Percentiles rank a stretch among this genome's conserved stretches.
Conservation (phyloP, 2,797 vertebrate species). For the Anguilla megastoma region DNA sequence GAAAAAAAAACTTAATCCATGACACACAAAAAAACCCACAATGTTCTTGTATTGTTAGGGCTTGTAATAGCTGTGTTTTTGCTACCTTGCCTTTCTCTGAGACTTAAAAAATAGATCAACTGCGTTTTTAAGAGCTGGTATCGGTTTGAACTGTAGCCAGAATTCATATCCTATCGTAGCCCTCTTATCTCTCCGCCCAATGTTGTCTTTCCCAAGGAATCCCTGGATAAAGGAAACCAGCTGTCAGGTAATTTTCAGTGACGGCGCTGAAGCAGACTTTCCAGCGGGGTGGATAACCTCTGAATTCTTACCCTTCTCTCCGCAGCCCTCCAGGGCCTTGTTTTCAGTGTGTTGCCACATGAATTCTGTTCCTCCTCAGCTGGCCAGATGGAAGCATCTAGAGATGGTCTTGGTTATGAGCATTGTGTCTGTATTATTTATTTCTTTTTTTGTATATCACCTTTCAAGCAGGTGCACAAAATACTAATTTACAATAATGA, state of each 20-base stretch:
- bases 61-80: conserved; percentile 2
- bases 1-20: neutral
- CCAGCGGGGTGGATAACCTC: conserved; percentile 48
- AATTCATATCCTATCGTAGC: conserved; percentile 43
- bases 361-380: conserved; percentile 42
- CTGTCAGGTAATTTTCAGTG: conserved; percentile 55
- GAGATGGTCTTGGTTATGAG: conserved; percentile 25
- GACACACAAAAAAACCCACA: neutral
- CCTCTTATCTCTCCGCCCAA: conserved; percentile 37
- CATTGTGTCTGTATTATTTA: conserved; percentile 25
- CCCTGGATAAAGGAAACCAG: conserved; percentile 54
- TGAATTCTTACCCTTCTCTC: conserved; percentile 44
- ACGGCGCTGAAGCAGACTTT: conserved; percentile 33
- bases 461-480: neutral
- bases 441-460: neutral
- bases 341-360: conserved; percentile 56
- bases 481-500: neutral
- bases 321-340: conserved; percentile 16
- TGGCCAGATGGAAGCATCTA: conserved; percentile 52
- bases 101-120: conserved; percentile 34
- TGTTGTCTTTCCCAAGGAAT: conserved; percentile 42
- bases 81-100: neutral
- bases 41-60: neutral
- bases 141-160: conserved; percentile 32
- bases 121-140: conserved; percentile 35